Percentiles rank a stretch among this genome's conserved stretches.
phyloP scores from a whole-genome alignment of 2,797 vertebrate species.

The Lagodon rhomboides region DNA sequence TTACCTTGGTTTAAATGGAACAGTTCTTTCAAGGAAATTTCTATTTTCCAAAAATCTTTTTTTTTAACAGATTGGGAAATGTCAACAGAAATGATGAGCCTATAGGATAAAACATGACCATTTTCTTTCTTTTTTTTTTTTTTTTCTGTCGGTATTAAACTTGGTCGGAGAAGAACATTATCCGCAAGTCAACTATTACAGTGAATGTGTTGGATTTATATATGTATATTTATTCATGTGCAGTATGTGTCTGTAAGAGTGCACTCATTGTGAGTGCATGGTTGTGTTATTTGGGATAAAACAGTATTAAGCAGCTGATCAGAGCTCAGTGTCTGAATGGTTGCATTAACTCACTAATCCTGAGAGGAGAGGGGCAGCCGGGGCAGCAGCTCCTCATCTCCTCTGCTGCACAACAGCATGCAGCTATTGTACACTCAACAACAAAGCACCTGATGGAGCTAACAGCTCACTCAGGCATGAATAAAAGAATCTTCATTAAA shows the following conservation, averaged over 20 bases:
- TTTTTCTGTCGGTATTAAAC: neutral
- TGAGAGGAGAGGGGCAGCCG: conserved; percentile 70
- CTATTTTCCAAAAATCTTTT: neutral
- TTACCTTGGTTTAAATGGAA: neutral
- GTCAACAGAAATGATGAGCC: neutral
- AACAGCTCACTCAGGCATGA: neutral
- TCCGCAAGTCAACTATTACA: neutral
- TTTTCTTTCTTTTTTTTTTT: neutral
- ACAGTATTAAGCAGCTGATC: conserved; percentile 83
- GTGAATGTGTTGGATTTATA: neutral
- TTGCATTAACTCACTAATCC: conserved; percentile 88
- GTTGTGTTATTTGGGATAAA: conserved; percentile 77
- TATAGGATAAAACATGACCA: neutral
- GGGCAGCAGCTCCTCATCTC: conserved; percentile 51
- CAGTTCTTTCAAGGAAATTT: neutral
- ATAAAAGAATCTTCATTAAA: neutral
- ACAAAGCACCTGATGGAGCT: neutral
- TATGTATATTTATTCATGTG: neutral
- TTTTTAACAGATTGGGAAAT: neutral
- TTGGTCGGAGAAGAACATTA: neutral
- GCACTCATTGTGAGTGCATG: conserved; percentile 12
- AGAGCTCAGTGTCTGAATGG: conserved; percentile 84
- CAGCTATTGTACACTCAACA: conserved; percentile 5
- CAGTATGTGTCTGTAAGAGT: conserved; percentile 20
- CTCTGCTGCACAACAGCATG: conserved; percentile 17